These are phyloP conservation scores for Trachurus trachurus DNA, from an alignment of 2,797 vertebrate genomes.

Conservation along the genomic window DNA sequence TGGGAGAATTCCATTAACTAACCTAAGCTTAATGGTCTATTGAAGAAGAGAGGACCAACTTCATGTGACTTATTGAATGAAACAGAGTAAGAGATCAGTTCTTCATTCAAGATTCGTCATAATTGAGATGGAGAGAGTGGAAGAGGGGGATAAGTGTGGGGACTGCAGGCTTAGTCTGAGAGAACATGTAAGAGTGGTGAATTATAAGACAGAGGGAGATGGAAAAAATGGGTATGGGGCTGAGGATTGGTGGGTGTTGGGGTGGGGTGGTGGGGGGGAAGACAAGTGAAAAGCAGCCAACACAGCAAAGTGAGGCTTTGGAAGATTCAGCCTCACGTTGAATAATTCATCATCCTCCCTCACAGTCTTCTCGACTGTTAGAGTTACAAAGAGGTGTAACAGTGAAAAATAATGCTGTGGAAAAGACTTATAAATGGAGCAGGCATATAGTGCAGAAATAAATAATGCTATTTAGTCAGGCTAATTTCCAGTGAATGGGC, in stretches of 20 bases:
- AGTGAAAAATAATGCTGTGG: constrained; percentile 49
- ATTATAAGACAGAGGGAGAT: constrained; percentile 24
- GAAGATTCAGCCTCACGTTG: constrained; percentile 64
- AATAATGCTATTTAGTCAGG: constrained; percentile 33
- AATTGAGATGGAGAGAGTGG: constrained; percentile 11
- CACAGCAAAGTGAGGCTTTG: constrained; percentile 73
- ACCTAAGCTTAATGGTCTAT: neutral
- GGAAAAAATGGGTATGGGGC: neutral
- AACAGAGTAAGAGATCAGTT: neutral
- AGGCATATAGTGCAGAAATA: constrained; percentile 23
- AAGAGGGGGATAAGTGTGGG: constrained; percentile 4
- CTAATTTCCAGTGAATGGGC: constrained; percentile 14
- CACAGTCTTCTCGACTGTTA: constrained; percentile 62
- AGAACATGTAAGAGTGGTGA: constrained; percentile 25
- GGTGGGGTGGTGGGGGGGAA: neutral
- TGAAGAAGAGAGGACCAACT: neutral
- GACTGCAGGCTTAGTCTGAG: constrained; percentile 10
- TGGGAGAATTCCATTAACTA: constrained; percentile 23
- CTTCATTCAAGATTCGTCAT: constrained; percentile 19
- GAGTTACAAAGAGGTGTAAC: constrained; percentile 65
- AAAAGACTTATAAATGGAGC: constrained; percentile 35
- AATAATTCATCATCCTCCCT: constrained; percentile 79
- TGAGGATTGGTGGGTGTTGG: neutral
- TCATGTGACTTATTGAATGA: neutral
- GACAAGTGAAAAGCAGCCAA: constrained; percentile 68